phyloP scores from a whole-genome alignment of 2,113 vertebrate genomes.

The Dromiciops gliroides region DNA sequence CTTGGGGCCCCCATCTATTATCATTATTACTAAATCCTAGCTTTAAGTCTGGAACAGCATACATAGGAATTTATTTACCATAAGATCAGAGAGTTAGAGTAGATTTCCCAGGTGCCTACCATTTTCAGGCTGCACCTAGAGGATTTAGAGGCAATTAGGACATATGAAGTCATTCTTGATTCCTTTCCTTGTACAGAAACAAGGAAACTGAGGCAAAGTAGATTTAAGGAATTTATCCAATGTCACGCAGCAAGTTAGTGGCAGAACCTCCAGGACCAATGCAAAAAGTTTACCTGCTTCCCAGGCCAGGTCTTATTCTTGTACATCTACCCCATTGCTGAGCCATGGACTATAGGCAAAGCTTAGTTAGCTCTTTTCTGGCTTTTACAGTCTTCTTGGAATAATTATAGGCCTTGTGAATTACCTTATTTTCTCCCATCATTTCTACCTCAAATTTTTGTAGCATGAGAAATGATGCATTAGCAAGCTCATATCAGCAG shows the following conservation, averaged over 20 bases:
- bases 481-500: constrained; percentile 41
- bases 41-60: neutral
- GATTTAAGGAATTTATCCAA: neutral
- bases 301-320: neutral
- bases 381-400: neutral
- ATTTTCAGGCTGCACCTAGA: neutral
- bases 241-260: neutral
- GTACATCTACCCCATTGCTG: neutral
- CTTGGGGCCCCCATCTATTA: no score
- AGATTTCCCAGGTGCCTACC: neutral
- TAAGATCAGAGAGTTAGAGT: neutral
- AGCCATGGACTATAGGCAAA: neutral
- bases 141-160: neutral
- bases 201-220: neutral
- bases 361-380: neutral
- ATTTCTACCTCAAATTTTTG: constrained; percentile 24
- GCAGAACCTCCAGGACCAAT: neutral
- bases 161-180: neutral
- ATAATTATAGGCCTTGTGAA: constrained; percentile 11
- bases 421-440: neutral
- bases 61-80: neutral
- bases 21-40: neutral
- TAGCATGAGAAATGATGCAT: constrained; percentile 17
- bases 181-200: neutral
- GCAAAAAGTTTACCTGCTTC: neutral